A percentile compares a stretch with the other conserved stretches of the same genome.
Evolutionary conservation across 1,140 invertebrate species (phyloP).

Genomic region (Orchestia grillus): DNA sequence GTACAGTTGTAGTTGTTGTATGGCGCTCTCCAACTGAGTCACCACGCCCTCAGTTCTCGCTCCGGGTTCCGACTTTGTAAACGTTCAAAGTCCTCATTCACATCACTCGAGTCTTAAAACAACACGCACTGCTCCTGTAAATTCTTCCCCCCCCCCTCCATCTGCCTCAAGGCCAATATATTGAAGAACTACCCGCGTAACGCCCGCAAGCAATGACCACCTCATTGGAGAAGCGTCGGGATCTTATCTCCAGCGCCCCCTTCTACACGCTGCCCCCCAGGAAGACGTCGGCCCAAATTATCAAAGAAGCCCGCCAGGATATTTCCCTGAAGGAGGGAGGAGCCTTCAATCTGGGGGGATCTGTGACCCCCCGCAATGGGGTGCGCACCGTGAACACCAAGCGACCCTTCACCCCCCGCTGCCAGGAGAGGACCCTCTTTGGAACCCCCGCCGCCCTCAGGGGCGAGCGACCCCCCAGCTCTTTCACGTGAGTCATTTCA

Average conservation of each 20-base stretch:
- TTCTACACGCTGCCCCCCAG: constrained; percentile 73
- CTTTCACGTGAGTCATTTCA: constrained; percentile 77
- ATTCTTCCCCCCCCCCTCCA: neutral
- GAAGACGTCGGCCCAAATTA: constrained; percentile 83
- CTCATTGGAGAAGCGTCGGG: constrained; percentile 15
- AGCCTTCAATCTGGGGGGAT: constrained; percentile 69
- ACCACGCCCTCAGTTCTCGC: neutral
- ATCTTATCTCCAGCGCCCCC: constrained; percentile 63
- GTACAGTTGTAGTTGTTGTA: neutral
- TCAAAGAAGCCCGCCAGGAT: constrained; percentile 81
- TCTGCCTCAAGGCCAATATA: too few relatives aligned
- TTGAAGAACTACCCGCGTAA: neutral
- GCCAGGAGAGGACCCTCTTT: constrained; percentile 81
- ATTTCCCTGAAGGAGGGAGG: constrained; percentile 69
- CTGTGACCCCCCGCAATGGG: constrained; percentile 62
- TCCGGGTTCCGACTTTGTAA: neutral
- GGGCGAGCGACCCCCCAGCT: constrained; percentile 79
- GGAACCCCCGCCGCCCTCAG: constrained; percentile 73
- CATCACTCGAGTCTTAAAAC: neutral
- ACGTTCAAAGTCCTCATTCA: neutral
- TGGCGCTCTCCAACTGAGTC: neutral
- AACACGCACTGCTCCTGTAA: neutral
- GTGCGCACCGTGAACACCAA: constrained; percentile 77
- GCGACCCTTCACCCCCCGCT: constrained; percentile 84
- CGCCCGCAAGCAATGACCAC: neutral